phyloP scores from a whole-genome alignment of 1,140 invertebrate genomes.

The Papilio polytes region DNA sequence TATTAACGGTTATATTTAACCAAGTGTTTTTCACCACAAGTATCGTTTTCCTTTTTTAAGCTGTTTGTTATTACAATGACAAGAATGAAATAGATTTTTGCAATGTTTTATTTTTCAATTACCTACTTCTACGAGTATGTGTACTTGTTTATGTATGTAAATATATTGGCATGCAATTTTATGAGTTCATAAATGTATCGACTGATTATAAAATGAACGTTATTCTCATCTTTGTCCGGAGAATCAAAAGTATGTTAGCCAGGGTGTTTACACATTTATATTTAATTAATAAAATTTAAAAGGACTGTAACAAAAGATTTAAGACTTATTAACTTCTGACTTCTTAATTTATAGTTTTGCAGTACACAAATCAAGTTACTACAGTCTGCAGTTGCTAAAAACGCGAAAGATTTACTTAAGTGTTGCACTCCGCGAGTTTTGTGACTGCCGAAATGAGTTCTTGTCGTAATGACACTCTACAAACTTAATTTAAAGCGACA shows the following conservation, averaged over 20 bases:
- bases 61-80: not conserved
- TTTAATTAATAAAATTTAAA: not conserved
- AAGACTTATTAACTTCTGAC: not conserved
- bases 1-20: conserved; percentile 24
- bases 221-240: too few species aligned
- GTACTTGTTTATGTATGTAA: too few species aligned
- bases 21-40: not conserved
- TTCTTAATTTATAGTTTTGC: not conserved
- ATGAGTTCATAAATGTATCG: too few species aligned
- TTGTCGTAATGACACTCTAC: not conserved
- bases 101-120: not conserved
- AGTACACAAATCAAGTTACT: not conserved
- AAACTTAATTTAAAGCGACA: not conserved
- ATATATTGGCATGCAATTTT: too few species aligned
- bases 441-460: conserved; percentile 10
- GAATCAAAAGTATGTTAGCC: too few species aligned
- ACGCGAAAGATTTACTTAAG: not conserved
- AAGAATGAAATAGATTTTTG: not conserved
- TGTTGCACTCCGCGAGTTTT: not conserved
- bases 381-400: not conserved
- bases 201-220: too few species aligned
- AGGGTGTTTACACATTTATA: too few species aligned
- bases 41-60: not conserved
- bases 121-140: too few species aligned
- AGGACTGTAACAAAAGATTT: too few species aligned